Conservation (phyloP, 2,113 vertebrate species). For the Panthera tigris region DNA sequence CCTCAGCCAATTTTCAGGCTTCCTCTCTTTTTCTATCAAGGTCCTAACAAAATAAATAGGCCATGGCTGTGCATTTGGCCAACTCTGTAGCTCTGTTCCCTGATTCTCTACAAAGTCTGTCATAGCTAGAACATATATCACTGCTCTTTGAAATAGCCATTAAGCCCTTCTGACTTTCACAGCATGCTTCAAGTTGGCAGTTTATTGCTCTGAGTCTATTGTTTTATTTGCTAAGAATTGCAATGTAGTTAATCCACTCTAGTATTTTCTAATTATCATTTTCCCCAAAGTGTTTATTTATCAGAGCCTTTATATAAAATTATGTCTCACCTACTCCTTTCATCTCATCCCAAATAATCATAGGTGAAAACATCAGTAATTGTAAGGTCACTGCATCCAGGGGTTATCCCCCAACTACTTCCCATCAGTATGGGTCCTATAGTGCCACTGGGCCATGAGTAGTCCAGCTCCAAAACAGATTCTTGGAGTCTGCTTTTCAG, state of each 20-base stretch:
- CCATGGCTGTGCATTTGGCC: too few species aligned
- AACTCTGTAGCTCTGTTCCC: too few species aligned
- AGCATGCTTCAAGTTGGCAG: too few species aligned
- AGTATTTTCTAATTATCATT: background rate
- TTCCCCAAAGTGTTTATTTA: background rate
- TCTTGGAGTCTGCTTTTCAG: background rate
- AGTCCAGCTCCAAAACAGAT: background rate
- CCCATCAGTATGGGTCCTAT: fast-evolving
- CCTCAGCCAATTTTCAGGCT: background rate
- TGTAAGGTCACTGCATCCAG: background rate
- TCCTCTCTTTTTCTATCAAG: background rate
- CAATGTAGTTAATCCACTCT: background rate
- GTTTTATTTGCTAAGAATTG: background rate
- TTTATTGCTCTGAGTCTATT: background rate
- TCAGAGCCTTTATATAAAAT: background rate
- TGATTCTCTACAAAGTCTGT: background rate
- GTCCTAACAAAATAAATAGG: background rate
- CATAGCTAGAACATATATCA: background rate
- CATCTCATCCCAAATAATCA: background rate
- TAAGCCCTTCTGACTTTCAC: background rate
- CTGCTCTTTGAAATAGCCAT: background rate
- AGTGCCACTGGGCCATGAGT: background rate
- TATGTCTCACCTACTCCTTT: background rate
- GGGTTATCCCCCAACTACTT: background rate
- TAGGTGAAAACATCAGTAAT: background rate